Conservation (phyloP, 2,888 invertebrate genomes). For the Sphinx pinastri region DNA sequence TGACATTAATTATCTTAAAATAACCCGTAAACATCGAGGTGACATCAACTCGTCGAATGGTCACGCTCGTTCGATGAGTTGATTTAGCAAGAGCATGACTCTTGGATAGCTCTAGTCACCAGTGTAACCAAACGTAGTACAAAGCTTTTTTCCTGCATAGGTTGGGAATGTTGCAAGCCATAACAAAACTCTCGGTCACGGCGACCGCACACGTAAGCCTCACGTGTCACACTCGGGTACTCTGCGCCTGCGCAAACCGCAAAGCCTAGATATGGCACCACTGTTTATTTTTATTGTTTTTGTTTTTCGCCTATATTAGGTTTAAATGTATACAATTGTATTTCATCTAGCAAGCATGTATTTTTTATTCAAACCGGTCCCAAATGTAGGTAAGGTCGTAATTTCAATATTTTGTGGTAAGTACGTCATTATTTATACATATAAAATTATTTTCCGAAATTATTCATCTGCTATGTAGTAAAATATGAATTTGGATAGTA, state of each 20-base stretch:
- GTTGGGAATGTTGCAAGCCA: conserved; percentile 47
- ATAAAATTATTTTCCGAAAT: no score
- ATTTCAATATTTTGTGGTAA: not conserved
- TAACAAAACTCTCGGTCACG: conserved; percentile 68
- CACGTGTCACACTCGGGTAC: conserved; percentile 64
- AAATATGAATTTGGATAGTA: no score
- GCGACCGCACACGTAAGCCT: conserved; percentile 57
- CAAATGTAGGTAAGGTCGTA: not conserved
- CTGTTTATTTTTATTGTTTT: conserved; percentile 8
- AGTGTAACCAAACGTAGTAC: not conserved
- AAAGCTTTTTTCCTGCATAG: conserved; percentile 10
- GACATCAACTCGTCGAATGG: not conserved
- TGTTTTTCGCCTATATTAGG: not conserved
- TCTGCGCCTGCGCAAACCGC: conserved; percentile 38
- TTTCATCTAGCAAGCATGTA: not conserved
- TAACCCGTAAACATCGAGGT: not conserved
- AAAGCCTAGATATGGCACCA: conserved; percentile 23
- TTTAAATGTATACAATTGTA: not conserved
- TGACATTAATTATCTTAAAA: conserved; percentile 1
- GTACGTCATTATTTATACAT: no score
- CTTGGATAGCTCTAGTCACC: not conserved
- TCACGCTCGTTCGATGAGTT: not conserved
- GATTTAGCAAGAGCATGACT: not conserved
- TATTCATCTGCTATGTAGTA: no score
- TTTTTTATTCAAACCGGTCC: no score